Base-by-base conservation (phyloP, 1,140 invertebrate genomes). In the Cyphomyrmex costatus region DNA sequence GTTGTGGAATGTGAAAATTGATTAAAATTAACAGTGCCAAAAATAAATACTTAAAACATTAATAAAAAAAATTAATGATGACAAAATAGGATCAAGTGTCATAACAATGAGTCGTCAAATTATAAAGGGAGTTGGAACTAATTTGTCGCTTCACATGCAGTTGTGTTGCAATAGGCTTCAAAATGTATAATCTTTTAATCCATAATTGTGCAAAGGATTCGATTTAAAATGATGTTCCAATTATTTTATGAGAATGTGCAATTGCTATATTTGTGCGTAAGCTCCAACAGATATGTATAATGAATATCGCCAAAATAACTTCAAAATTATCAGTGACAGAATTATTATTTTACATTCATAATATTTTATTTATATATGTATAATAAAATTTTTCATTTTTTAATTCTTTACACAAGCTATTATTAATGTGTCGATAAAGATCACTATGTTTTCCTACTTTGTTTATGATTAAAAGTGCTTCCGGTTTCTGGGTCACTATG, bases 101-200 rank as follows among this genome's bases (percentile, higher is more conserved):
- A 8, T 65, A 8, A 33, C 61, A 65, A 65, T 8, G 27, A 16
- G 5, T 30, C 14, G 8, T 33, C 8, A 33, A 16, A 65, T 65
- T 65, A 65, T 65, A 65, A 63, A 65, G 3, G 33, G 30, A 30
- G 6, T 16, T 63, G 16, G 36, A 65, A n/a, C 19, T 10, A 3
- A 42, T 42, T 42, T 12, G 36, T 65, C 61, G 7, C 0, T 63
- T 63, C 16, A n/a, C n/a, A 19, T 33, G 30, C 19, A 19, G 1
- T 33, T 3, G 7, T 36, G 7, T n/a, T 63, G 30, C 19, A 10
- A 63, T 27, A n/a, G 8, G 16, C 16, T 65, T 65, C 33, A 30
- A 65, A 19, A 65, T 33, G n/a, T 65, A 8, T n/a, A 65, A 65
- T n/a, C 30, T 63, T 63, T 33, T 8, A 56, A 56, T 56, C 53